A percentile compares a stretch with the other conserved stretches of the same genome.
Evolutionary conservation across 2,888 invertebrate genomes (phyloP).

Genomic region (Rhyacophila evoluta): DNA sequence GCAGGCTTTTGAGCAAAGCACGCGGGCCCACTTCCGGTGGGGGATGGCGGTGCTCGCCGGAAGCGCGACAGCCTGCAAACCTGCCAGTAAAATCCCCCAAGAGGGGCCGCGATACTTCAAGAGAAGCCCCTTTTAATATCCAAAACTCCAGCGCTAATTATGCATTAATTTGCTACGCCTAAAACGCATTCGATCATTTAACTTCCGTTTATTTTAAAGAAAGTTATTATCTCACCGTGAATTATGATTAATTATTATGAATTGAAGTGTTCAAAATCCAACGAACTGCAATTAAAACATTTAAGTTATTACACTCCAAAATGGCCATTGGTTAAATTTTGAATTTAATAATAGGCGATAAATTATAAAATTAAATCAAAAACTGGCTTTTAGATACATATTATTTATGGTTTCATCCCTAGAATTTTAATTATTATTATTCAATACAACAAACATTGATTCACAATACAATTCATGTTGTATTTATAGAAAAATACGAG

Average conservation of each 20-base stretch:
- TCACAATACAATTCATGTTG: no score
- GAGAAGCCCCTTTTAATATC: constrained; percentile 23
- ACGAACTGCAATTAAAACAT: background rate
- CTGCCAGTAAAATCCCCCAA: constrained; percentile 6
- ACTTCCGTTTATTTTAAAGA: constrained; percentile 19
- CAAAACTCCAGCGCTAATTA: constrained; percentile 1
- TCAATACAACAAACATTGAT: no score
- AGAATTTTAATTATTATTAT: no score
- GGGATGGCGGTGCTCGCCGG: background rate
- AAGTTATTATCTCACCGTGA: background rate
- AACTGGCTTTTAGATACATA: no score
- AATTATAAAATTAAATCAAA: no score
- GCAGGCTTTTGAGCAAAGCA: constrained; percentile 3
- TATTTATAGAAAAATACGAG: no score
- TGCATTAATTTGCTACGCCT: constrained; percentile 24
- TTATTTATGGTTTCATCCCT: no score
- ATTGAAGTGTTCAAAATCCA: background rate
- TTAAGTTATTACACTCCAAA: background rate
- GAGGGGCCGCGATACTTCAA: background rate
- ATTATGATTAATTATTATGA: constrained; percentile 19
- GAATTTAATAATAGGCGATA: no score
- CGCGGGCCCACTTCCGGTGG: constrained; percentile 28
- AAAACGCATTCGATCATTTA: constrained; percentile 24
- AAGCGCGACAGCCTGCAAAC: constrained; percentile 30
- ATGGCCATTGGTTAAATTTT: background rate